Evolutionary conservation across 2,888 invertebrate species (phyloP).

Genomic region (Himalopsyche tibetana): DNA sequence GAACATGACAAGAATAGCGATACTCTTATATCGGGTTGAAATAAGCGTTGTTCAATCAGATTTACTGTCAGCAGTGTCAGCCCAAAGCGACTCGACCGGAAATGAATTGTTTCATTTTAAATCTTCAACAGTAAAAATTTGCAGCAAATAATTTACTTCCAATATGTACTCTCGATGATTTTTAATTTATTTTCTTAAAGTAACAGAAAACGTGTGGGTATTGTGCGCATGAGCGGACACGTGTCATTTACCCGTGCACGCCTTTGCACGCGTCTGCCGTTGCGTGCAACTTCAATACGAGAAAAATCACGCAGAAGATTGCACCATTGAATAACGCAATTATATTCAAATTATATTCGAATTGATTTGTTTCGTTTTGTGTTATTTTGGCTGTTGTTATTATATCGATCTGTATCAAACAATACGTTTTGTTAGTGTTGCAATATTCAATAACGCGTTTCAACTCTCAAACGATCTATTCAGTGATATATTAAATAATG

Average conservation of each 20-base stretch:
- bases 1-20: no score
- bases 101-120: no score
- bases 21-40: no score
- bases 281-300: conserved; percentile 5
- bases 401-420: not conserved
- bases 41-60: no score
- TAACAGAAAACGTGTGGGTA: not conserved
- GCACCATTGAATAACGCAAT: conserved; percentile 5
- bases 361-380: conserved; percentile 35
- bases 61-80: no score
- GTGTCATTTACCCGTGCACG: conserved; percentile 24
- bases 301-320: conserved; percentile 10
- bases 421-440: not conserved
- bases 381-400: not conserved
- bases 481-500: no score
- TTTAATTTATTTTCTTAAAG: not conserved
- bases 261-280: conserved; percentile 1
- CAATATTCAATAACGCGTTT: not conserved
- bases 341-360: not conserved
- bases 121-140: not conserved
- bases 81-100: no score
- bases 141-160: not conserved
- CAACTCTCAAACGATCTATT: no score
- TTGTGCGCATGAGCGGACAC: not conserved
- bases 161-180: not conserved